Conservation (phyloP, 2,113 vertebrate genomes). For the Egretta garzetta region DNA sequence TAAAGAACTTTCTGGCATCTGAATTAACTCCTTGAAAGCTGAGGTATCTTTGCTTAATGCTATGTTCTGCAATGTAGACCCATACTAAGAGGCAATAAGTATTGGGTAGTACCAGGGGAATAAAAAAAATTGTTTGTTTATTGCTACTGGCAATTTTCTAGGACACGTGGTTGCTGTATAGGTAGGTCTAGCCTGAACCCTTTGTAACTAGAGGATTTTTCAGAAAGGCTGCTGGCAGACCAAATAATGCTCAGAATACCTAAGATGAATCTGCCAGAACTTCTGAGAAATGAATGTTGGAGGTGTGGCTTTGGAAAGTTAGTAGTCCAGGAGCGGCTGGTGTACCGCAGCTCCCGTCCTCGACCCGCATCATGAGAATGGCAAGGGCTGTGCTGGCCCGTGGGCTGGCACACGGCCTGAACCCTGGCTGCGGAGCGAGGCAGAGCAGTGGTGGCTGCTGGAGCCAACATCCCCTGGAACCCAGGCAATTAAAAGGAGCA, state of each 20-base stretch:
- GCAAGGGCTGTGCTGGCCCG: not conserved
- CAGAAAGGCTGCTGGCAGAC: not conserved
- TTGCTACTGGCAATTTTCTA: not conserved
- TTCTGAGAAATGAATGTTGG: not conserved
- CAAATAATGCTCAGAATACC: not conserved
- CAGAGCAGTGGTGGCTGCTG: not conserved
- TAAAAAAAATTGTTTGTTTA: not conserved
- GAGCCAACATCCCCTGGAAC: not conserved
- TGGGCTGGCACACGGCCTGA: not conserved
- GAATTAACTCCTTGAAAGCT: not conserved
- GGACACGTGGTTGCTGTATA: fast-evolving
- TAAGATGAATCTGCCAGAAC: not conserved
- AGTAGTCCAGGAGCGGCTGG: not conserved
- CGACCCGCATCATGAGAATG: fast-evolving
- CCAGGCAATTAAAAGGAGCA: conserved; percentile 10
- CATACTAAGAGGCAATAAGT: not conserved
- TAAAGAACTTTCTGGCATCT: not conserved
- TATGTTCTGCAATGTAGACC: not conserved
- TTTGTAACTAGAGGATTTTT: not conserved
- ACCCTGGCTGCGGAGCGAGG: not conserved
- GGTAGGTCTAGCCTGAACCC: not conserved
- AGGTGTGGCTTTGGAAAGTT: not conserved
- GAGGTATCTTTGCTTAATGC: not conserved
- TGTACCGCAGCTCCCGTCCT: not conserved
- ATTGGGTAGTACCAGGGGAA: not conserved